Conservation (phyloP, 2,888 invertebrate species). For the Mythimna ferrago region DNA sequence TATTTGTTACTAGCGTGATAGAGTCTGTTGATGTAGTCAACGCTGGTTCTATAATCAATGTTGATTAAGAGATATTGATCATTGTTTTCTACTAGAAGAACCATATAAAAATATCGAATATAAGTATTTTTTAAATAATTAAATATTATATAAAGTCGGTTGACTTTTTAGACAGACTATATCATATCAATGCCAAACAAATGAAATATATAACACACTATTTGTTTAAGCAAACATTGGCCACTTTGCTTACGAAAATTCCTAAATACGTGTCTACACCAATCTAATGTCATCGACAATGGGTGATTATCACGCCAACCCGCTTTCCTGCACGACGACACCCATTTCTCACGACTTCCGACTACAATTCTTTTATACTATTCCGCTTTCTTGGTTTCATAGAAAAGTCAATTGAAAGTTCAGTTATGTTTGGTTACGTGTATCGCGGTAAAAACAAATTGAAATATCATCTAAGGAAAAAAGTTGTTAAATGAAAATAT, state of each 20-base stretch:
- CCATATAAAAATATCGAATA: no score
- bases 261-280: conserved; percentile 41
- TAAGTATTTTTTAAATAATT: no score
- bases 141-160: no score
- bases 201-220: not conserved
- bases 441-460: conserved; percentile 29
- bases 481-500: conserved; percentile 5
- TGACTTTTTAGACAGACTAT: no score
- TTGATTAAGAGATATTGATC: no score
- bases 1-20: not conserved
- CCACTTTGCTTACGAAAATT: conserved; percentile 30
- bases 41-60: no score
- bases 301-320: conserved; percentile 78
- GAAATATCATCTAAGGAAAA: conserved; percentile 24
- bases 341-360: conserved; percentile 88
- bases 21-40: no score
- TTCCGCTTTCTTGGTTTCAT: conserved; percentile 82
- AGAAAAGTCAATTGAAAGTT: conserved; percentile 71
- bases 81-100: no score
- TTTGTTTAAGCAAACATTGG: conserved; percentile 19
- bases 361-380: conserved; percentile 73
- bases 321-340: conserved; percentile 81
- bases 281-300: conserved; percentile 71
- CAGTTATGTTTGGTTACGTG: conserved; percentile 58
- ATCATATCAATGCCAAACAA: not conserved